These are phyloP conservation scores for Drosophila persimilis DNA, from an alignment of 1,140 invertebrate genomes.

Conservation along the genomic window DNA sequence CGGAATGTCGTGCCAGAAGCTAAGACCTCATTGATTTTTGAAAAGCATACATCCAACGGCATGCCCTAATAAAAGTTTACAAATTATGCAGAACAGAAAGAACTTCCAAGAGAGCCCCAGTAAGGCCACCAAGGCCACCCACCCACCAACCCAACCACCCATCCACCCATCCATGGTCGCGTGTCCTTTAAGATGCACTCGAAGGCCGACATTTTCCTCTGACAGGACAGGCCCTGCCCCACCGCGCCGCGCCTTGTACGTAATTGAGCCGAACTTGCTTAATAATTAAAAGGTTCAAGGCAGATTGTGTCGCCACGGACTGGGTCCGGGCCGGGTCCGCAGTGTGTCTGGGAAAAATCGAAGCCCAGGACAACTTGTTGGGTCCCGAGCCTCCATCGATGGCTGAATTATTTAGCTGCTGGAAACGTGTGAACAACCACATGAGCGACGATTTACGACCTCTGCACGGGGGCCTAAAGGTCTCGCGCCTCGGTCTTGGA, in stretches of 20 bases:
- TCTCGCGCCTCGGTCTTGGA: background rate
- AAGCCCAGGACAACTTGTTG: slow-evolving; percentile 42
- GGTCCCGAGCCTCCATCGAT: slow-evolving; percentile 3
- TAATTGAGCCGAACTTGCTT: slow-evolving; percentile 48
- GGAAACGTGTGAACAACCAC: slow-evolving; percentile 42
- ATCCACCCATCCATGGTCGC: background rate
- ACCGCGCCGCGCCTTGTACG: slow-evolving; percentile 3
- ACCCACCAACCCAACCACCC: too few relatives aligned
- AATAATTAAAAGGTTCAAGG: slow-evolving; percentile 62
- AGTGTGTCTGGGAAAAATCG: slow-evolving; percentile 40
- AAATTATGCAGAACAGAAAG: too few relatives aligned
- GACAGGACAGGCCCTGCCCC: background rate
- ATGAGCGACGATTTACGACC: slow-evolving; percentile 33
- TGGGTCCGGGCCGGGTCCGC: background rate
- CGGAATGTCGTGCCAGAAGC: too few relatives aligned
- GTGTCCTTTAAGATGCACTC: slow-evolving; percentile 13
- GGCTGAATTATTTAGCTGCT: slow-evolving; percentile 45
- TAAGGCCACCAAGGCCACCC: too few relatives aligned
- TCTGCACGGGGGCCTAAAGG: slow-evolving; percentile 9
- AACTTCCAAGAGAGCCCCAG: background rate
- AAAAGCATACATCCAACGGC: too few relatives aligned
- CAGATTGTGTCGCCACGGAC: slow-evolving; percentile 1
- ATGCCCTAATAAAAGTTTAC: too few relatives aligned
- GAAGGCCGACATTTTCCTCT: slow-evolving; percentile 22
- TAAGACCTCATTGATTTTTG: too few relatives aligned